These are phyloP conservation scores for Chaetophractus vellerosus DNA, from an alignment of 2,797 vertebrate genomes.

Conservation along the genomic window DNA sequence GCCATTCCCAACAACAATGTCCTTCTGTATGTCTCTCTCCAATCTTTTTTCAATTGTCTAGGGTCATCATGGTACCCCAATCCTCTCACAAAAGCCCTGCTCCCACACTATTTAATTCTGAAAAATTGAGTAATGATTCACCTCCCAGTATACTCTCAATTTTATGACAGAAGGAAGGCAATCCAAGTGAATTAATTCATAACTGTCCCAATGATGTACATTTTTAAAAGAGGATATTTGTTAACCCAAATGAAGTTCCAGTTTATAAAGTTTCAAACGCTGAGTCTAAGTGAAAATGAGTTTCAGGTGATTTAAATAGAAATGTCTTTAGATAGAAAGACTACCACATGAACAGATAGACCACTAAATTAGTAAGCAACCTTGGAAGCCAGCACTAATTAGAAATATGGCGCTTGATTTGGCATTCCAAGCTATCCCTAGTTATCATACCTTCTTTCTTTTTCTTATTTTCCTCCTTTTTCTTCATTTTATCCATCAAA, in stretches of 20 bases:
- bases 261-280: not conserved
- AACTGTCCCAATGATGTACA: not conserved
- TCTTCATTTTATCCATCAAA: not conserved
- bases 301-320: not conserved
- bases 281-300: constrained; percentile 1
- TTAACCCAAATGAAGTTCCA: not conserved
- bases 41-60: not conserved
- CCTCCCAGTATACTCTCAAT: not conserved
- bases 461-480: not conserved
- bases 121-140: not conserved
- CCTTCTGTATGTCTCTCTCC: not conserved
- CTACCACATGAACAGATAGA: not conserved
- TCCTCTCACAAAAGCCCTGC: not conserved
- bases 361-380: not conserved
- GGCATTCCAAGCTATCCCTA: not conserved
- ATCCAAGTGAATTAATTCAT: not conserved
- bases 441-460: not conserved
- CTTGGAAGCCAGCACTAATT: no score
- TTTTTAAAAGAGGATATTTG: not conserved
- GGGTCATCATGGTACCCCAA: not conserved
- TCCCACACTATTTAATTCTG: not conserved
- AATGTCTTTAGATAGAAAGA: not conserved
- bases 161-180: not conserved
- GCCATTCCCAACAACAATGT: not conserved
- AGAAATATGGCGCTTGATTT: not conserved